Base-by-base conservation (phyloP, 2,113 vertebrate species). In the Arenaria interpres region DNA sequence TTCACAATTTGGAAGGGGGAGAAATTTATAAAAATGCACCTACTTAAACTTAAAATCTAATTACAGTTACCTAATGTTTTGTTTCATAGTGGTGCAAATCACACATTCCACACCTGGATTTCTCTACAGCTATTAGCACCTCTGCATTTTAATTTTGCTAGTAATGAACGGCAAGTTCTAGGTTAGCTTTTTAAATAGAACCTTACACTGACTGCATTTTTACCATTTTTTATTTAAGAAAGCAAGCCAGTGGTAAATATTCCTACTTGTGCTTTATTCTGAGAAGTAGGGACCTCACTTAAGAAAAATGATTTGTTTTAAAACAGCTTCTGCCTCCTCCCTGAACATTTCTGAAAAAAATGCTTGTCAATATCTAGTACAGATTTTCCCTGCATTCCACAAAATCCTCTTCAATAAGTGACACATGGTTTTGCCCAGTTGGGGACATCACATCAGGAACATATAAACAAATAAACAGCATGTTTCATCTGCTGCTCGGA, bases 11-110 rank as follows among this genome's bases (percentile, higher is more conserved):
- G 27, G 43, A 90, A 93, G 14, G 10, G 32, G 8, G 41, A 37
- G 46, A 69, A 51, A 78, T 75, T 18, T 25, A 24, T 74, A 60
- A 91, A 94, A 87, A 17, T 76, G 51, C 37, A 73, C 22, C 22
- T 92, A 73, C 23, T 94, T 96, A 54, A 60, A 59, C 32, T 88
- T 92, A 41, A 93, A 91, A 93, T 79, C 33, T 88, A 92, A 81
- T 96, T 90, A 83, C 51, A 77, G 14, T 35, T 77, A 23, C 41
- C 59, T 75, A 43, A 74, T 5, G 1, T 69, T 92, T 93, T 54
- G 43, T 56, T 60, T 74, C 63, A 12, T 32, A 25, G 50, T 51
- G 30, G 28, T 53, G 68, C 39, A 81, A 90, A 56, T 56, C 32
- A 41, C 46, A 11, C 35, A 39, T 90, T 84, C 59, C 85, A 84